Evolutionary conservation across 2,797 vertebrate genomes (phyloP).

Genomic region (Eptatretus atami): DNA sequence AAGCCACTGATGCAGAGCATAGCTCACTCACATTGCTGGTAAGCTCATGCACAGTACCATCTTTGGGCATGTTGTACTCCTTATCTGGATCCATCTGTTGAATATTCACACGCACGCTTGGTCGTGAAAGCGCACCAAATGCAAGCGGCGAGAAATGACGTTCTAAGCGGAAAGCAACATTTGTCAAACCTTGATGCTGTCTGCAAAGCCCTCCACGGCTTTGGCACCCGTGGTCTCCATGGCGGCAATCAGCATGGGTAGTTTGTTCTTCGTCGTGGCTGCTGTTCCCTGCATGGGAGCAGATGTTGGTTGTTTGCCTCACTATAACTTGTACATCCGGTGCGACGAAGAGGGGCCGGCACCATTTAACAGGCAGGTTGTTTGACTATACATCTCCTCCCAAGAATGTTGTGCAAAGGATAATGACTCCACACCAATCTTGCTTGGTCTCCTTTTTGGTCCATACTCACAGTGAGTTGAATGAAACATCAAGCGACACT

Average conservation of each 20-base stretch:
- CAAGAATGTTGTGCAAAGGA: too few species aligned
- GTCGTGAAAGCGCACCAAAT: too few species aligned
- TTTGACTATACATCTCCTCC: too few species aligned
- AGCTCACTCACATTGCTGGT: constrained; percentile 52
- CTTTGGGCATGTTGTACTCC: constrained; percentile 96
- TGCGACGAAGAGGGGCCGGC: too few species aligned
- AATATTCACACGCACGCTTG: neutral
- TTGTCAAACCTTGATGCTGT: constrained; percentile 56
- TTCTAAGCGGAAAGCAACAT: neutral
- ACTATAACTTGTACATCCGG: too few species aligned
- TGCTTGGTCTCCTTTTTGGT: too few species aligned
- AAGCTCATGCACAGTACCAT: constrained; percentile 74
- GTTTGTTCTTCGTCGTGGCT: constrained; percentile 90
- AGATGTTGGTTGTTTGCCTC: too few species aligned
- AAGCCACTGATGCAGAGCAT: neutral
- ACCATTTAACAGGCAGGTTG: too few species aligned
- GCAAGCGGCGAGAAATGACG: too few species aligned
- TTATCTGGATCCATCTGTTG: constrained; percentile 72
- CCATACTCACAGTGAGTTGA: too few species aligned
- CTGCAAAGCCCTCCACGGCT: constrained; percentile 81
- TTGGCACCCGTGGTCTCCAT: constrained; percentile 87
- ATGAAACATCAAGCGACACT: too few species aligned
- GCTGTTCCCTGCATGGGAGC: constrained; percentile 39
- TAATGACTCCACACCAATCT: too few species aligned
- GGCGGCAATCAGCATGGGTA: constrained; percentile 66